Evolutionary conservation across 2,113 vertebrate species (phyloP), one percentile per base, ranked within the genome.

Genomic region (Megaceryle maxima): DNA sequence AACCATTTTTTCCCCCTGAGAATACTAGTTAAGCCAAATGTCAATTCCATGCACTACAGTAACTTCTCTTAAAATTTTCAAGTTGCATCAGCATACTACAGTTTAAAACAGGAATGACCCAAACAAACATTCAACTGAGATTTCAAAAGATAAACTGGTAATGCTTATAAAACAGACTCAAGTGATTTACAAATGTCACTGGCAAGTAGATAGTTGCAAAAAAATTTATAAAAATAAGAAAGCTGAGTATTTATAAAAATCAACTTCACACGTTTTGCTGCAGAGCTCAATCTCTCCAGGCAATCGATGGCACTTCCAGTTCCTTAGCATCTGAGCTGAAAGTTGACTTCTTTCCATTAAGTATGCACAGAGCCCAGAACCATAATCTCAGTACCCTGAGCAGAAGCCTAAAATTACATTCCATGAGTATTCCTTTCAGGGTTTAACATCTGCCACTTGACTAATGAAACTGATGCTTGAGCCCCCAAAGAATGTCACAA

Each of bases 161-260:
- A 17, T 56, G 51, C 66, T 81, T 83, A 88, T 41, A 90, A 33
- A 62, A 37, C 39, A 86, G 51, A 84, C 22, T 93, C 68, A 28
- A 70, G 28, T 72, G 60, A 94, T 74, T 92, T 87, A 90, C 51
- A 90, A 84, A 75, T 50, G 35, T 53, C 73, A 72, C 25, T 68
- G 56, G 33, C 70, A 96, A 96, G 79, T 0, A 62, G 67, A 80
- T 44, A 85, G 60, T 86, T 83, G 72, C 44, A 92, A 64, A 92
- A 64, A 79, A 83, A 85, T 59, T 83, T 62, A 80, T 31, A 88
- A 90, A 91, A 94, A 93, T 85, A 79, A 70, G 35, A 90, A 94
- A 51, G 76, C 68, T 7, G 44, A 69, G 63, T 41, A 13, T 83
- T 90, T 41, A 86, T 50, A 92, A 93, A 96, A 90, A 70, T 51